Conservation (phyloP, 2,797 vertebrate genomes). For the Fringilla coelebs region DNA sequence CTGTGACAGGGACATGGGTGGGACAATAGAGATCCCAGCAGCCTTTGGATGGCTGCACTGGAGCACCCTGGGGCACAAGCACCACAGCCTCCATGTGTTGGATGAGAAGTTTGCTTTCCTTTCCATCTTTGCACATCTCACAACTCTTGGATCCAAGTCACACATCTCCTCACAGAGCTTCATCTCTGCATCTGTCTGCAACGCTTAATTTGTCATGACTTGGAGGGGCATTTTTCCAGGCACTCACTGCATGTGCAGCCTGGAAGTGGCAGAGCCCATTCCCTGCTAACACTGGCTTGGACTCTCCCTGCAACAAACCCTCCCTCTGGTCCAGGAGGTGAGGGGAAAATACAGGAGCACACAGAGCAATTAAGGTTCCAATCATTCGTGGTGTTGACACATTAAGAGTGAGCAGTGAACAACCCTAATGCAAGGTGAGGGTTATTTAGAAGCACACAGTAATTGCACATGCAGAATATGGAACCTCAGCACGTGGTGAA, state of each 20-base stretch:
- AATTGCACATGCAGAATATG: background rate
- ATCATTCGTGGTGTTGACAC: slow-evolving; percentile 31
- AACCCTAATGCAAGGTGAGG: background rate
- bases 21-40: background rate
- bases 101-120: background rate
- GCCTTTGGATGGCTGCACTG: background rate
- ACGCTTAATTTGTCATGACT: background rate
- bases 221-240: slow-evolving; percentile 8
- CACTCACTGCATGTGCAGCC: background rate
- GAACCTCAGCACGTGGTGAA: background rate
- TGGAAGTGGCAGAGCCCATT: background rate
- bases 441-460: background rate
- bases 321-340: slow-evolving; percentile 11
- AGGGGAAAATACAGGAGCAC: background rate
- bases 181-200: background rate
- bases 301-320: background rate
- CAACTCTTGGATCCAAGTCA: background rate
- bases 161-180: background rate
- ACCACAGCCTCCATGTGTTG: background rate
- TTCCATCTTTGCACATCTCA: background rate
- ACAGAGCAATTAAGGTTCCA: slow-evolving; percentile 29
- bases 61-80: background rate
- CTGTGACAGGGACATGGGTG: fast-evolving
- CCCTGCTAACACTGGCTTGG: background rate
- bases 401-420: background rate